Evolutionary conservation across 2,888 invertebrate genomes (phyloP), one percentile per base, ranked within the genome.

Genomic region (Agonopterix alstromeriana): DNA sequence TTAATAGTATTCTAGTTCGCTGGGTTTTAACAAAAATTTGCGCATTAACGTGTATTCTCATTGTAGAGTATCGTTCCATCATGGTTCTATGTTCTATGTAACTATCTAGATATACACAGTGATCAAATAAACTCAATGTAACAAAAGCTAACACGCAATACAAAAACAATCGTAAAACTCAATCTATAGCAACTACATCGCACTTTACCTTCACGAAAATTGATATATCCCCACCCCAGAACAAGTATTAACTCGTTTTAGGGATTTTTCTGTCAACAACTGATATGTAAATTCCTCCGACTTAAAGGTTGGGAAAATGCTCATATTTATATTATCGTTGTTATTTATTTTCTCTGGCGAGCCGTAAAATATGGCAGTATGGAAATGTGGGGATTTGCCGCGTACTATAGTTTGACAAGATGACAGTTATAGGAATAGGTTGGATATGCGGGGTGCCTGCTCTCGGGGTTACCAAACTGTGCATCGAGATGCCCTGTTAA

Each of bases 291-390:
- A 88, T 86, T 73, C 85, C 74, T 56, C 63, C 59, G 77, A 78
- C 74, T 74, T 77, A 73, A 70, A 78, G 79, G 76, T 78, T 80
- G 66, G 70, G 74, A 72, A 81, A 81, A 82, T 76, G 70, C 69
- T 82, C 78, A 78, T 81, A 82, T 83, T 81, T 79, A 82, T 84
- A 82, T 76, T 80, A 83, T 80, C 70, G 79, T 73, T 75, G 79
- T 82, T 85, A 85, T 86, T 87, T 87, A 87, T 86, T 86, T 87
- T 83, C 80, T 81, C 77, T 72, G 69, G 73, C 75, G 82, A 77
- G 75, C 77, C 79, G 77, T 83, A 81, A 86, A 85, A 82, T 86
- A 83, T 84, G 74, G 74, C 69, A 70, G 76, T 78, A 87, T 85
- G 85, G 86, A 83, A 86, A 87, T 86, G 65, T 61, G 70, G 74